Conservation (phyloP, 2,797 vertebrate species). For the Melopsittacus undulatus region DNA sequence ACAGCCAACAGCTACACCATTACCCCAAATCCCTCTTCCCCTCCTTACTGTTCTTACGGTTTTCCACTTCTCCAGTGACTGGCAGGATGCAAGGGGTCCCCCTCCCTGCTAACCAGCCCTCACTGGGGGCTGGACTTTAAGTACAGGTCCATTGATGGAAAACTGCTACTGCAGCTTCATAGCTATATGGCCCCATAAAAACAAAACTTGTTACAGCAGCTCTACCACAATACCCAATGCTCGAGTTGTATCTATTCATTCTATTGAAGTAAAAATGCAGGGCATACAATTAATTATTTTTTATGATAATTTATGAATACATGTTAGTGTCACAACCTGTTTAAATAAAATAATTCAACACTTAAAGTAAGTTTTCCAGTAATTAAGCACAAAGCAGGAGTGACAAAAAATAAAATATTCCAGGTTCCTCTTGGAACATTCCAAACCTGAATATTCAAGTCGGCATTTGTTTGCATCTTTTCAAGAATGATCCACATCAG, state of each 20-base stretch:
- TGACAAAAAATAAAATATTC: background rate
- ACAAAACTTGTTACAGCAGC: background rate
- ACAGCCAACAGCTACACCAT: background rate
- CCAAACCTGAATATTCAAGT: background rate
- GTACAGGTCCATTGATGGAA: background rate
- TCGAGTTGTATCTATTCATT: background rate
- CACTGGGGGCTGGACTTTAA: background rate
- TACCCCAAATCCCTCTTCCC: background rate
- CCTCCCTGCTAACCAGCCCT: background rate
- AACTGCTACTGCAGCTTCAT: background rate
- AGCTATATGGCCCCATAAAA: background rate
- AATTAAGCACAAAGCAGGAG: background rate
- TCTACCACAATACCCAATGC: background rate
- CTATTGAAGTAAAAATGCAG: background rate
- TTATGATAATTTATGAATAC: background rate
- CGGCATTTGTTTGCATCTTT: background rate
- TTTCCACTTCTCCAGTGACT: background rate
- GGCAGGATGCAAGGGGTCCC: accelerated
- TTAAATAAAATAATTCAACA: background rate
- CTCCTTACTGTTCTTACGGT: background rate
- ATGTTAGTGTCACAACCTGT: background rate
- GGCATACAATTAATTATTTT: background rate
- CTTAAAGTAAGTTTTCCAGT: background rate
- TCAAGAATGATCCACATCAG: background rate
- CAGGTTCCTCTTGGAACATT: background rate